phyloP scores from a whole-genome alignment of 2,797 vertebrate species.

The Enteromius unitaeniatus region DNA sequence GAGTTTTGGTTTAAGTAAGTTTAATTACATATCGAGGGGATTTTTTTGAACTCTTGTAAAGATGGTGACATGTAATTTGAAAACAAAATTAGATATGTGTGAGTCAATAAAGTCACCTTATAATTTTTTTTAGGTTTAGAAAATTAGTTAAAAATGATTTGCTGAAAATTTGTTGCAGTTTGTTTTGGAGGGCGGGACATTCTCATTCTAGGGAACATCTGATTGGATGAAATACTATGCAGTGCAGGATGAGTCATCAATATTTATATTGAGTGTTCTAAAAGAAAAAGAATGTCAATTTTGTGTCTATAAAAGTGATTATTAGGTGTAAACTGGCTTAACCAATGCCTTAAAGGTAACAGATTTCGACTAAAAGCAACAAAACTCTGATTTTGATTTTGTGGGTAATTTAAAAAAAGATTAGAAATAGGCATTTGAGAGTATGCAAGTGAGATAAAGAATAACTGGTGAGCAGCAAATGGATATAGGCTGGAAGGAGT shows the following conservation, averaged over 20 bases:
- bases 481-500: not conserved
- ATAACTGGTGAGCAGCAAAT: not conserved
- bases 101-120: not conserved
- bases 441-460: not conserved
- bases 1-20: not conserved
- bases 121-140: not conserved
- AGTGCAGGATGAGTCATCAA: not conserved
- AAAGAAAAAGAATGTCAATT: not conserved
- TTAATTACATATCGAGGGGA: not conserved
- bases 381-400: not conserved
- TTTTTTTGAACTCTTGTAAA: not conserved
- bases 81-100: not conserved
- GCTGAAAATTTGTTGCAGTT: not conserved
- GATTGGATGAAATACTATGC: not conserved
- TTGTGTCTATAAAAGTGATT: not conserved
- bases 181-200: not conserved
- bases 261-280: not conserved
- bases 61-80: not conserved
- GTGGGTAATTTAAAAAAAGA: not conserved
- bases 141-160: not conserved
- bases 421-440: not conserved
- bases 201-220: not conserved
- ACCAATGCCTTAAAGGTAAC: not conserved
- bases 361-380: not conserved
- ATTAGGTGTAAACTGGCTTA: not conserved